Conservation (phyloP, 2,888 invertebrate genomes). For the Ectropis crepuscularia region DNA sequence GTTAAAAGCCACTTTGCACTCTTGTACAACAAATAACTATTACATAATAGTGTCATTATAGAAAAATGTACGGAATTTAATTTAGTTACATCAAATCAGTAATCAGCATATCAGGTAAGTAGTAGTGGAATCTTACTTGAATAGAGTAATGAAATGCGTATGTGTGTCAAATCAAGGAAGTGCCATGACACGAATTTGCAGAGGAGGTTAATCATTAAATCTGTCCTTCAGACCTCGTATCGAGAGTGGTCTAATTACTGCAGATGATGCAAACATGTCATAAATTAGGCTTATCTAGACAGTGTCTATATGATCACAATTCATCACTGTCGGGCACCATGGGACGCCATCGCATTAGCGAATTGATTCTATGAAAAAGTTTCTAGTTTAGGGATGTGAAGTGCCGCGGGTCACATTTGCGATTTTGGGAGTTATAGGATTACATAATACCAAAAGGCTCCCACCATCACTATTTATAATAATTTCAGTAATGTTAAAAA, state of each 20-base stretch:
- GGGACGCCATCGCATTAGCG: conserved; percentile 59
- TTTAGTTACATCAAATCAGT: too few relatives aligned
- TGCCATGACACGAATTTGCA: conserved; percentile 57
- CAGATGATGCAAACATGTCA: conserved; percentile 59
- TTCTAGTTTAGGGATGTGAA: conserved; percentile 32
- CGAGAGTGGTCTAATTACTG: conserved; percentile 63
- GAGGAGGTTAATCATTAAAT: conserved; percentile 48
- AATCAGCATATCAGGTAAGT: too few relatives aligned
- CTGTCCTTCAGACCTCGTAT: conserved; percentile 54
- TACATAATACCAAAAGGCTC: background rate
- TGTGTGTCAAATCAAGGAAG: conserved; percentile 40
- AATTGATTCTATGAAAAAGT: conserved; percentile 59
- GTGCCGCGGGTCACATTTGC: conserved; percentile 34
- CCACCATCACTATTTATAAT: too few relatives aligned
- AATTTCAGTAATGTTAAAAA: too few relatives aligned
- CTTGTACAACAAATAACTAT: too few relatives aligned
- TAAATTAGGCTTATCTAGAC: conserved; percentile 82
- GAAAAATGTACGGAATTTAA: too few relatives aligned
- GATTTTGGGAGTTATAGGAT: conserved; percentile 27
- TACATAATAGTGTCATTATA: too few relatives aligned
- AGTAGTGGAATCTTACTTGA: background rate
- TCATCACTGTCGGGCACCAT: conserved; percentile 71
- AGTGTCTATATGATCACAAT: conserved; percentile 71
- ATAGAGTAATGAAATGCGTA: conserved; percentile 29
- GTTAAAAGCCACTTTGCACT: too few relatives aligned